These are phyloP conservation scores for Aphaenogaster floridana DNA, from an alignment of 1,140 invertebrate species.

Conservation along the genomic window DNA sequence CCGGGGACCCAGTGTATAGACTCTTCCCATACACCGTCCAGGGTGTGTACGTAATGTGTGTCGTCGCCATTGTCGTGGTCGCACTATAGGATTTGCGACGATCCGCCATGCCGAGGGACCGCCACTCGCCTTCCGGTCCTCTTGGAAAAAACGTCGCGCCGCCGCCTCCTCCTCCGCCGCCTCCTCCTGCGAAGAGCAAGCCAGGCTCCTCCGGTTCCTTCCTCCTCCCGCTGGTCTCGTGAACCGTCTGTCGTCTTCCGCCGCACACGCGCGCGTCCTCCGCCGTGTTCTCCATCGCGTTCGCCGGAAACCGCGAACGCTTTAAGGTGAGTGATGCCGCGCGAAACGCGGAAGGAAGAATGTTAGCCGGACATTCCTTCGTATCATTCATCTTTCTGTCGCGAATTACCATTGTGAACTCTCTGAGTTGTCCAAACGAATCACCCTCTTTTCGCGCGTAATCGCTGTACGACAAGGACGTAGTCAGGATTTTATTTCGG, in stretches of 20 bases:
- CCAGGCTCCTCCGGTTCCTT: neutral
- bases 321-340: conserved; percentile 23
- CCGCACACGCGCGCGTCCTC: neutral
- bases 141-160: conserved; percentile 32
- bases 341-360: neutral
- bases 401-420: neutral
- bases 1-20: conserved; percentile 52
- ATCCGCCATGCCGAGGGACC: conserved; percentile 51
- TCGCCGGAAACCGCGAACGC: conserved; percentile 2
- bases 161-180: neutral
- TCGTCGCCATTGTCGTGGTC: neutral
- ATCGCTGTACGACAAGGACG: no score
- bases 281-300: neutral
- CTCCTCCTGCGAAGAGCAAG: neutral
- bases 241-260: conserved; percentile 21
- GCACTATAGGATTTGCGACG: conserved; percentile 47
- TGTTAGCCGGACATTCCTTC: neutral
- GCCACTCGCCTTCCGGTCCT: conserved; percentile 76
- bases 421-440: neutral
- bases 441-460: neutral
- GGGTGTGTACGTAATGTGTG: conserved; percentile 59
- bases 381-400: neutral
- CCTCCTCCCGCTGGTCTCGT: neutral
- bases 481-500: no score
- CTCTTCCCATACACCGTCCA: conserved; percentile 57